Conservation (phyloP, 2,113 vertebrate genomes). For the Polyodon spathula region DNA sequence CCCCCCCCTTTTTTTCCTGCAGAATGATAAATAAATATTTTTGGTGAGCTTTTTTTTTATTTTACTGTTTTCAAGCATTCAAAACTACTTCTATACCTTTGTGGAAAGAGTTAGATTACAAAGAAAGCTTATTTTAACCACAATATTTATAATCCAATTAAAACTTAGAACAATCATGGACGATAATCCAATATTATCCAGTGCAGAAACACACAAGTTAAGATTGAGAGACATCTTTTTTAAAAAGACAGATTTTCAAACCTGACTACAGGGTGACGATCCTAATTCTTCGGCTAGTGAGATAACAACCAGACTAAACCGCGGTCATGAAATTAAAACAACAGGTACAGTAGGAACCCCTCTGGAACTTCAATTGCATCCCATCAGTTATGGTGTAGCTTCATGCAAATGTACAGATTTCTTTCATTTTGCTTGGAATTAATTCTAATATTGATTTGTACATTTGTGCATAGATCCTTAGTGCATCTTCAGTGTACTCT, state of each 20-base stretch:
- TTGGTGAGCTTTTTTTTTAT: too few species aligned
- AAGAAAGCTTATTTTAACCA: too few species aligned
- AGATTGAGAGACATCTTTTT: too few species aligned
- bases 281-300: neutral
- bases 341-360: neutral
- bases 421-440: neutral
- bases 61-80: too few species aligned
- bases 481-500: neutral
- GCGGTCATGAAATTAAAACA: neutral
- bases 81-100: too few species aligned
- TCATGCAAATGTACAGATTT: slow-evolving; percentile 9
- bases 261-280: neutral
- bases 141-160: too few species aligned
- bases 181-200: too few species aligned
- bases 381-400: neutral
- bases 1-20: too few species aligned
- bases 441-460: neutral
- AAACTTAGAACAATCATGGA: too few species aligned
- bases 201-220: too few species aligned
- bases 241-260: neutral
- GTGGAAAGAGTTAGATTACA: too few species aligned
- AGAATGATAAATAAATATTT: too few species aligned
- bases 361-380: neutral
- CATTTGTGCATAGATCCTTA: neutral
- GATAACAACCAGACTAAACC: neutral